These are phyloP conservation scores for Microchirus variegatus DNA, from an alignment of 2,797 vertebrate genomes.

Conservation along the genomic window DNA sequence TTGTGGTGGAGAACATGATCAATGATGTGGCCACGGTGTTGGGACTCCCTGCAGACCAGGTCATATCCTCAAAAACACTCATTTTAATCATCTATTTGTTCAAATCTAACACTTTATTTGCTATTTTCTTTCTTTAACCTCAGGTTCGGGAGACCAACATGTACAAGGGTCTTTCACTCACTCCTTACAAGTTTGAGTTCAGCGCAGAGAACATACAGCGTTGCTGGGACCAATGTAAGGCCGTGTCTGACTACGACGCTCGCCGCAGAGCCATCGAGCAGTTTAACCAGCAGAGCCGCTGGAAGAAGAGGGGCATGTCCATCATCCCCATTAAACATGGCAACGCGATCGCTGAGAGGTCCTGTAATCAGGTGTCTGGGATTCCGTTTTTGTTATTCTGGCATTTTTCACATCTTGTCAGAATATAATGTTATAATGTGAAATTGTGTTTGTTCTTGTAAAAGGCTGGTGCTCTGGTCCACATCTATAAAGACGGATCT, in stretches of 20 bases:
- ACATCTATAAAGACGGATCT: slow-evolving; percentile 87
- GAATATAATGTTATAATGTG: too few relatives aligned
- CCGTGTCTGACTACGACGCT: slow-evolving; percentile 69
- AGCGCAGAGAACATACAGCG: slow-evolving; percentile 80
- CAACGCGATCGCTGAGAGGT: slow-evolving; percentile 77
- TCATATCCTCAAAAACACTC: too few relatives aligned
- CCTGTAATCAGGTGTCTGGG: slow-evolving; percentile 85
- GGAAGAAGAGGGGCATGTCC: slow-evolving; percentile 90
- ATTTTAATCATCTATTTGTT: too few relatives aligned
- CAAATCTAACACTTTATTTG: too few relatives aligned
- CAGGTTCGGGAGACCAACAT: slow-evolving; percentile 91
- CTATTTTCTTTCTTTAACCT: background rate
- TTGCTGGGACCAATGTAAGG: slow-evolving; percentile 88
- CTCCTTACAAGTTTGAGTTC: slow-evolving; percentile 85
- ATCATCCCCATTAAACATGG: slow-evolving; percentile 89
- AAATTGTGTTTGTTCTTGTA: background rate
- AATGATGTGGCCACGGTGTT: slow-evolving; percentile 74
- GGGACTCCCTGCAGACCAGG: slow-evolving; percentile 54
- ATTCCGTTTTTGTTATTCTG: background rate
- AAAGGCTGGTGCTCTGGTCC: slow-evolving; percentile 86
- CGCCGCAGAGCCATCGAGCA: slow-evolving; percentile 65
- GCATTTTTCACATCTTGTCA: too few relatives aligned
- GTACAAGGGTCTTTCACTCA: slow-evolving; percentile 82
- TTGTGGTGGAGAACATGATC: slow-evolving; percentile 79
- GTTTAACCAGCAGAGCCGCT: slow-evolving; percentile 87